Base-by-base conservation (phyloP, 1,140 invertebrate species). In the Danaus melanippus region DNA sequence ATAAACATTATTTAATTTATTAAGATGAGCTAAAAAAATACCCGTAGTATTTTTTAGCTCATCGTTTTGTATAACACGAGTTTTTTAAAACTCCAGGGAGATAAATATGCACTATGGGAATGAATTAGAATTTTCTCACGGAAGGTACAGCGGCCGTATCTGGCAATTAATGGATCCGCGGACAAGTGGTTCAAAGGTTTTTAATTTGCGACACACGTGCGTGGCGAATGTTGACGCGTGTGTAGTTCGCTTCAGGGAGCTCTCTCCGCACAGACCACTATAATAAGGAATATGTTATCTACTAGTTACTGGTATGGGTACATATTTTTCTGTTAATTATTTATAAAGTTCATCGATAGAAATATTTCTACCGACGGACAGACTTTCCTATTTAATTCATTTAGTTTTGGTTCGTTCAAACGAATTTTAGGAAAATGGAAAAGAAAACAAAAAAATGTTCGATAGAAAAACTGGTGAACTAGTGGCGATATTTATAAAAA, bases 201-300 rank as follows among this genome's bases (percentile, higher is more conserved):
- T 78, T 76, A 79, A 82, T 82, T 82, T 77, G 71, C 64, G 54
- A 56, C 60, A 72, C 79, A 82, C 76, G 79, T 79, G 79, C 79
- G 54, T 58, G 57, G 21, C 75, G 71, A 78, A 79, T 70, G 64
- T 56, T 41, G 67, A 47, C 76, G 73, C 76, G 79, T 78, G 74
- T 56, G 46, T 53, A 50, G 57, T 32, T 41, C 57, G 41, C 61
- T 53, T 53, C 43, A 60, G 58, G 57, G 66, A 66, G 62, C 60
- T 60, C 57, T 55, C 40, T 49, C 55, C 57, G 54, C 41, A 49
- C 49, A 40, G 51, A 47, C 46, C 51, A 60, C 47, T 48, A 50
- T 60, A 52, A 52, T 55, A 53, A 60, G 53, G 55, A 54, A 60
- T 60, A 53, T 52, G 58, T 50, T 60, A 50, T 10, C 32, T 32